These are phyloP conservation scores for Zygothrica quintamaculata DNA, from an alignment of 2,888 invertebrate genomes.

Conservation along the genomic window DNA sequence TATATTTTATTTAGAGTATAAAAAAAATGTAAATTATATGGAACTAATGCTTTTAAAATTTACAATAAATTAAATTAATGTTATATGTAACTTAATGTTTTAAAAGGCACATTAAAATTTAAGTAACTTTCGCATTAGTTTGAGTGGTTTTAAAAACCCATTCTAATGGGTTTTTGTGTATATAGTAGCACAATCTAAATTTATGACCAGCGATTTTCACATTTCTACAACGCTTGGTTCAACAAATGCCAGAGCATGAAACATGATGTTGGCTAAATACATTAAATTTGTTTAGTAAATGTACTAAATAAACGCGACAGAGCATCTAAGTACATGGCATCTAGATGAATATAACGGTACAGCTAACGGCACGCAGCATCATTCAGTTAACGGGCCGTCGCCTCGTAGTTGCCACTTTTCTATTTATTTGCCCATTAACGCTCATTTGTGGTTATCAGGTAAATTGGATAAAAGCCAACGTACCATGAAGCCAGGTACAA, in stretches of 20 bases:
- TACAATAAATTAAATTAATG: neutral
- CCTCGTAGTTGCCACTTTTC: conserved; percentile 77
- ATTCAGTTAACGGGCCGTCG: conserved; percentile 69
- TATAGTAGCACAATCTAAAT: conserved; percentile 30
- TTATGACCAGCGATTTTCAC: conserved; percentile 22
- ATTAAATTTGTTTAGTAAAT: conserved; percentile 74
- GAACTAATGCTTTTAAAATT: neutral
- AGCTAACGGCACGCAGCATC: conserved; percentile 13
- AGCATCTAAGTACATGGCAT: conserved; percentile 23
- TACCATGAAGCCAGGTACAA: conserved; percentile 67
- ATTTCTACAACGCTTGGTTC: conserved; percentile 32
- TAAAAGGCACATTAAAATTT: conserved; percentile 3
- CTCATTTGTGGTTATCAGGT: conserved; percentile 79
- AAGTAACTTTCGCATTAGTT: conserved; percentile 1
- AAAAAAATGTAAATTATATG: too few relatives aligned
- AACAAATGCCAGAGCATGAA: conserved; percentile 28
- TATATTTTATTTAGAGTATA: too few relatives aligned
- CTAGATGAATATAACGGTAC: conserved; percentile 21
- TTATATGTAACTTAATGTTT: conserved; percentile 2
- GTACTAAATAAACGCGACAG: conserved; percentile 57
- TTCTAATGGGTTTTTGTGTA: conserved; percentile 25
- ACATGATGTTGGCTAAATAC: conserved; percentile 25
- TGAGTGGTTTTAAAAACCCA: conserved; percentile 5
- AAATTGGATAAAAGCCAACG: conserved; percentile 80
- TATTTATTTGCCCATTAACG: conserved; percentile 79